Conservation (phyloP, 2,888 invertebrate species). For the Saturnia japonica region DNA sequence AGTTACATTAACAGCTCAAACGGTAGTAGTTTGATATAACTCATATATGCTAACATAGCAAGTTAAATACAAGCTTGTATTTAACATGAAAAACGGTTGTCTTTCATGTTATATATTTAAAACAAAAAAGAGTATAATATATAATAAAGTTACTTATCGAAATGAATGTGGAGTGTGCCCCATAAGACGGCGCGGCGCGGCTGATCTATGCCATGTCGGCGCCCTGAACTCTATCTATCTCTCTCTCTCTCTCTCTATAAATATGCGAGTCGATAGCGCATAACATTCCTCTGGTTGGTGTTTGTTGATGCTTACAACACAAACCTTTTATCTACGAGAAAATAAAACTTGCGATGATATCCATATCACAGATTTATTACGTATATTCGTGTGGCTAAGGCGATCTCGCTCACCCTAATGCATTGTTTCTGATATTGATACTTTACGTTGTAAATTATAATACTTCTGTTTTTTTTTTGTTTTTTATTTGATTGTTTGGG, state of each 20-base stretch:
- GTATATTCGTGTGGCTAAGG: not conserved
- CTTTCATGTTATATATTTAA: not conserved
- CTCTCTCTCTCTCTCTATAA: constrained; percentile 48
- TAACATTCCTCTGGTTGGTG: constrained; percentile 47
- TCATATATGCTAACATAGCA: too few relatives aligned
- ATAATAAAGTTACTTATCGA: not conserved
- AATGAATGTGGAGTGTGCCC: not conserved
- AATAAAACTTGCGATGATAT: constrained; percentile 28
- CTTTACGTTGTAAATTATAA: not conserved
- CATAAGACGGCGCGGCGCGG: not conserved
- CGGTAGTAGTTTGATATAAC: too few relatives aligned
- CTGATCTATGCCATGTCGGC: constrained; percentile 44
- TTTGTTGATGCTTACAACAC: constrained; percentile 40
- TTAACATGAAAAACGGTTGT: not conserved
- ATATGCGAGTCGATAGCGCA: constrained; percentile 63
- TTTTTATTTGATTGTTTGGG: too few relatives aligned
- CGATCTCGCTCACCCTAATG: not conserved
- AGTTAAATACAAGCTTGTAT: too few relatives aligned
- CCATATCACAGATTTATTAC: constrained; percentile 13
- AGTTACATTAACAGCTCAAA: too few relatives aligned
- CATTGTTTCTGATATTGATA: not conserved
- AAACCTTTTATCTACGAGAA: constrained; percentile 37
- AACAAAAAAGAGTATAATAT: not conserved
- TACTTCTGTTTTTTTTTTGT: too few relatives aligned
- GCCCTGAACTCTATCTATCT: constrained; percentile 12